Evolutionary conservation across 2,113 vertebrate species (phyloP).

Genomic region (Hemichromis elongatus): DNA sequence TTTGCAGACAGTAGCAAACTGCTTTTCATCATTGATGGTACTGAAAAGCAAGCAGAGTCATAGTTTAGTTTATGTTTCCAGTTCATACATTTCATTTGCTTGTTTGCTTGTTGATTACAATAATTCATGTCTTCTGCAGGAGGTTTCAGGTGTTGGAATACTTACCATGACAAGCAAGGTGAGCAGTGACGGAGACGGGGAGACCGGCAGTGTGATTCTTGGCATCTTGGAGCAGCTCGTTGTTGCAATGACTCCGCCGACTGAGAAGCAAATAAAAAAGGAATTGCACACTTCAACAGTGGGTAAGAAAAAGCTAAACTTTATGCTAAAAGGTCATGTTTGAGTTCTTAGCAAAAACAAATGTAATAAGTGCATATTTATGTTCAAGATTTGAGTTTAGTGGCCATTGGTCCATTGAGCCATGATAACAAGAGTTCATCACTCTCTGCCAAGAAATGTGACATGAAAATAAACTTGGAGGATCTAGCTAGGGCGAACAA

Average conservation of each 20-base stretch:
- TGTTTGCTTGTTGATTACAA: not conserved
- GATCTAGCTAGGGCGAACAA: constrained; percentile 39
- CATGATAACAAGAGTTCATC: not conserved
- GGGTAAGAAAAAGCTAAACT: constrained; percentile 27
- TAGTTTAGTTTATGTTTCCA: not conserved
- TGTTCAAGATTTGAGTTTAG: constrained; percentile 38
- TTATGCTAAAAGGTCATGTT: not conserved
- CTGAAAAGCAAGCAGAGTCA: not conserved
- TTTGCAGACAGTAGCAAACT: constrained; percentile 39
- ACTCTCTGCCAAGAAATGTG: constrained; percentile 28
- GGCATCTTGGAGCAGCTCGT: constrained; percentile 41
- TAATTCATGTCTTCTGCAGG: constrained; percentile 4
- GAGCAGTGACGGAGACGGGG: constrained; percentile 13
- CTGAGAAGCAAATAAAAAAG: not conserved
- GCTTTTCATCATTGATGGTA: constrained; percentile 38
- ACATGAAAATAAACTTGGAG: constrained; percentile 45
- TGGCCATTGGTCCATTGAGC: not conserved
- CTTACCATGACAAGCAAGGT: not conserved
- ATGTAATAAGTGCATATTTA: not conserved
- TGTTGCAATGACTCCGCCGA: not conserved
- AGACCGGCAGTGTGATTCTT: constrained; percentile 43
- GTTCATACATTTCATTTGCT: not conserved
- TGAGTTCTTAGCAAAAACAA: not conserved
- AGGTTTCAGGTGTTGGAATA: constrained; percentile 39
- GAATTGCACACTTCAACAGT: constrained; percentile 9